Percentiles rank a stretch among this genome's conserved stretches.
These are phyloP conservation scores for Pluvianellus socialis DNA, from an alignment of 2,113 vertebrate genomes.

Conservation along the genomic window DNA sequence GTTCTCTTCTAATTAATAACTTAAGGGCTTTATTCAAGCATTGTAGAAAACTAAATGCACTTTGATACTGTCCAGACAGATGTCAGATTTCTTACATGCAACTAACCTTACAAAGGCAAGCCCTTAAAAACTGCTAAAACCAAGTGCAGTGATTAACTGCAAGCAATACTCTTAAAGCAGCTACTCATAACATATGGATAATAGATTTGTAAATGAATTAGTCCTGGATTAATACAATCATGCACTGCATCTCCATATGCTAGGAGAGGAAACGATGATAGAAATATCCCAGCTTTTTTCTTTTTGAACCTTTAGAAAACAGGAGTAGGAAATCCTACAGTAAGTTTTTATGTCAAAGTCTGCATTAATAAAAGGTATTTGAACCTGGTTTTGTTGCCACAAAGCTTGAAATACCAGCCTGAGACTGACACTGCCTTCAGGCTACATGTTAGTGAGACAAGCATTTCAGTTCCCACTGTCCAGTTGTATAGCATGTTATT, in stretches of 20 bases:
- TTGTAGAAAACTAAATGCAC: neutral
- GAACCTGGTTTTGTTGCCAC: neutral
- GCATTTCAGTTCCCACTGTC: neutral
- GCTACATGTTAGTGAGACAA: neutral
- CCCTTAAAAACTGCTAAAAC: constrained; percentile 35
- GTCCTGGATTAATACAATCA: constrained; percentile 28
- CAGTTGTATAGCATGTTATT: neutral
- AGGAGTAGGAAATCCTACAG: neutral
- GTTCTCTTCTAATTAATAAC: constrained; percentile 34
- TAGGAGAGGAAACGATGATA: neutral
- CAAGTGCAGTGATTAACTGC: constrained; percentile 24
- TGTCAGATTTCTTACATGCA: constrained; percentile 1
- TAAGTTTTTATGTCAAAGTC: neutral
- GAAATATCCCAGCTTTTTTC: neutral
- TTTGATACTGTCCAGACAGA: constrained; percentile 13
- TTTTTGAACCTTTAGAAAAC: neutral
- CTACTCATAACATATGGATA: constrained; percentile 37
- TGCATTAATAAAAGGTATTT: neutral
- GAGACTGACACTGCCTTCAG: neutral
- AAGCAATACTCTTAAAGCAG: constrained; percentile 32
- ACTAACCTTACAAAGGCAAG: constrained; percentile 27
- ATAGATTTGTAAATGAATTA: constrained; percentile 41
- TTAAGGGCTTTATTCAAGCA: neutral
- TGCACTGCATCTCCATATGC: constrained; percentile 26
- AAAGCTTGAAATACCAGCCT: neutral